Percentiles rank a stretch among this genome's conserved stretches.
Evolutionary conservation across 2,888 invertebrate species (phyloP).

Genomic region (Amiota mariae): DNA sequence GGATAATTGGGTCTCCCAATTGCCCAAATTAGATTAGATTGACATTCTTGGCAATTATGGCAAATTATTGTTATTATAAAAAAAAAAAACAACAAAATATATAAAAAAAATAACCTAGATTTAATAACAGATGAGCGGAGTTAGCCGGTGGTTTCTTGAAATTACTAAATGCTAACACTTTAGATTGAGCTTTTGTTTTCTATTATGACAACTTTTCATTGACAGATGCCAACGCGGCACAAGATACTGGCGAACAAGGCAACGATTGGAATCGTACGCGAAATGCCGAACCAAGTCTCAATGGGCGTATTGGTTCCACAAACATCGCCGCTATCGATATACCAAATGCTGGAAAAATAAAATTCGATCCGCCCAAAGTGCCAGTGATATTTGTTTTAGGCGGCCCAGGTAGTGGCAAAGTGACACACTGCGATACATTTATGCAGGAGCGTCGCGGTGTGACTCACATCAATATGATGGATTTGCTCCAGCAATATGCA

Average conservation of each 20-base stretch:
- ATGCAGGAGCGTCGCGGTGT: conserved; percentile 90
- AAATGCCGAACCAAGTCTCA: conserved; percentile 58
- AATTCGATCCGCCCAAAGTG: conserved; percentile 88
- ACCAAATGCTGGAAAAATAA: conserved; percentile 86
- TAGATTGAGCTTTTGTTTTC: background rate
- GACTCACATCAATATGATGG: conserved; percentile 93
- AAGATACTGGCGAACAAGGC: conserved; percentile 80
- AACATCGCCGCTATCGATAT: conserved; percentile 81
- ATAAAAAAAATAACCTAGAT: too few species aligned
- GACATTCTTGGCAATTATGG: background rate
- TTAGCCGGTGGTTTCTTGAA: too few species aligned
- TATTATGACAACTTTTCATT: conserved; percentile 25
- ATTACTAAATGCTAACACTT: background rate
- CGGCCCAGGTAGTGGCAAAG: conserved; percentile 97
- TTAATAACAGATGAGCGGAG: too few species aligned
- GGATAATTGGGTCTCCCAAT: background rate
- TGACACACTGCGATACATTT: conserved; percentile 95
- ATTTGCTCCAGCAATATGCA: conserved; percentile 90
- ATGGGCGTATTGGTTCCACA: conserved; percentile 73
- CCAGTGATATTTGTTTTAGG: conserved; percentile 93
- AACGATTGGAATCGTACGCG: conserved; percentile 73
- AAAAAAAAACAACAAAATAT: background rate
- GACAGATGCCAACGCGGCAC: conserved; percentile 79
- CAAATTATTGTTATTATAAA: background rate
- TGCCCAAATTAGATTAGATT: background rate